Evolutionary conservation across 2,888 invertebrate genomes (phyloP).

Genomic region (Aricia artaxerxes): DNA sequence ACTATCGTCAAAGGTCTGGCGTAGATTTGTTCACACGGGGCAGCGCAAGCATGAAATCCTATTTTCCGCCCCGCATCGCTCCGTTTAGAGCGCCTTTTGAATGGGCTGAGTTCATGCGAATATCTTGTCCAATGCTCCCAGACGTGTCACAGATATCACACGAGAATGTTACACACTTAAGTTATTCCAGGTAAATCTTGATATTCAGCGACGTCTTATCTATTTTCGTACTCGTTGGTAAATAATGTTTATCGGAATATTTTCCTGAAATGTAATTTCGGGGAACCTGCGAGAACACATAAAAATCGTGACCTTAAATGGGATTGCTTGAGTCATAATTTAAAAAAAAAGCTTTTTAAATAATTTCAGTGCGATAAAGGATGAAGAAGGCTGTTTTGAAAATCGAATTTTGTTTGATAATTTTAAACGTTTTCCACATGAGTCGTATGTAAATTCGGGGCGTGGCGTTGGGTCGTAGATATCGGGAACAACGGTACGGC

Average conservation of each 20-base stretch:
- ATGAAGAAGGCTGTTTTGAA: not conserved
- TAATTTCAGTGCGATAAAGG: not conserved
- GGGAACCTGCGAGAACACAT: not conserved
- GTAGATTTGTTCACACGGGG: constrained; percentile 77
- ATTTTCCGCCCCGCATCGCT: constrained; percentile 77
- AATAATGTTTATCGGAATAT: not conserved
- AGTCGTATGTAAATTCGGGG: constrained; percentile 39
- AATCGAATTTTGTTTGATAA: constrained; percentile 33
- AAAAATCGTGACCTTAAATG: not conserved
- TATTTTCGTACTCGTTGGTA: not conserved
- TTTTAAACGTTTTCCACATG: constrained; percentile 41
- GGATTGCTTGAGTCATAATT: not conserved
- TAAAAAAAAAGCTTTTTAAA: too few species aligned
- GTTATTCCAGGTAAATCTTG: constrained; percentile 14
- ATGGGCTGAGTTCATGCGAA: constrained; percentile 68
- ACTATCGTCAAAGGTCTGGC: constrained; percentile 70
- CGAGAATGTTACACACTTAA: constrained; percentile 45
- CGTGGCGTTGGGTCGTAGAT: constrained; percentile 36
- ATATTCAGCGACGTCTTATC: not conserved
- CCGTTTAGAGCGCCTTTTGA: constrained; percentile 75
- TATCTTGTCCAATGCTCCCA: constrained; percentile 61
- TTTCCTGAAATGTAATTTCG: not conserved
- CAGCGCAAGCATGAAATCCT: constrained; percentile 78
- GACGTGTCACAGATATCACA: constrained; percentile 41
- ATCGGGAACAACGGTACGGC: constrained; percentile 41